These are phyloP conservation scores for Scaptomyza polygonia DNA, from an alignment of 2,888 invertebrate genomes.

Conservation along the genomic window DNA sequence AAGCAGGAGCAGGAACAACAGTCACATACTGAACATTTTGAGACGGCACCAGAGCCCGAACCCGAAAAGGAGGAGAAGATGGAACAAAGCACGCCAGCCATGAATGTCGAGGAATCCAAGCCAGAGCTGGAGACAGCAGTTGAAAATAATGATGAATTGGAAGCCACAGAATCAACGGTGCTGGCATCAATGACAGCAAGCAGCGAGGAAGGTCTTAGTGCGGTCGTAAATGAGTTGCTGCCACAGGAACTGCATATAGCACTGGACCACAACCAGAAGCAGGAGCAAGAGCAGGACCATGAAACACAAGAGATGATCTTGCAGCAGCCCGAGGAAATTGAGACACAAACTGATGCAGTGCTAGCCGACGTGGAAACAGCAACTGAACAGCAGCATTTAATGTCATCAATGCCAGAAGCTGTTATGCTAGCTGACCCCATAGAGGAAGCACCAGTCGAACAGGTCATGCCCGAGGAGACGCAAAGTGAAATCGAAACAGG, in stretches of 20 bases:
- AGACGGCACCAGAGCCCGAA: neutral
- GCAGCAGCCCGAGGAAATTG: slow-evolving; percentile 10
- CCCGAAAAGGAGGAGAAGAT: neutral
- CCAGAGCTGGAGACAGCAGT: slow-evolving; percentile 11
- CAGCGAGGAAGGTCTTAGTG: slow-evolving; percentile 63
- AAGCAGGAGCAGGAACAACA: slow-evolving; percentile 14
- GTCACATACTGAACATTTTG: slow-evolving; percentile 8
- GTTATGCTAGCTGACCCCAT: slow-evolving; percentile 4
- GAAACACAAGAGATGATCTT: slow-evolving; percentile 14
- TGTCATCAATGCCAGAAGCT: slow-evolving; percentile 8
- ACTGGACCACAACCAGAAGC: slow-evolving; percentile 16
- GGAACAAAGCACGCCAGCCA: slow-evolving; percentile 14
- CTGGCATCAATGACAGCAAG: slow-evolving; percentile 45
- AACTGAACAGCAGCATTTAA: slow-evolving; percentile 19
- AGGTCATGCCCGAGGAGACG: slow-evolving; percentile 1
- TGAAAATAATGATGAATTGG: slow-evolving; percentile 45
- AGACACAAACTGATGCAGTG: slow-evolving; percentile 15
- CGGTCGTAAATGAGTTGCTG: slow-evolving; percentile 49
- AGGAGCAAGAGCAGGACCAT: slow-evolving; percentile 4
- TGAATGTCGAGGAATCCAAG: slow-evolving; percentile 10
- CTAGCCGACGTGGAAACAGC: slow-evolving; percentile 28
- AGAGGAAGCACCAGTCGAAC: slow-evolving; percentile 3
- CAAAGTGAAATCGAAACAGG: slow-evolving; percentile 1
- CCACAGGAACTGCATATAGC: slow-evolving; percentile 42
- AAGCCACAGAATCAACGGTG: slow-evolving; percentile 54